Base-by-base conservation (phyloP, 1,140 invertebrate species). In the Ostrea edulis region DNA sequence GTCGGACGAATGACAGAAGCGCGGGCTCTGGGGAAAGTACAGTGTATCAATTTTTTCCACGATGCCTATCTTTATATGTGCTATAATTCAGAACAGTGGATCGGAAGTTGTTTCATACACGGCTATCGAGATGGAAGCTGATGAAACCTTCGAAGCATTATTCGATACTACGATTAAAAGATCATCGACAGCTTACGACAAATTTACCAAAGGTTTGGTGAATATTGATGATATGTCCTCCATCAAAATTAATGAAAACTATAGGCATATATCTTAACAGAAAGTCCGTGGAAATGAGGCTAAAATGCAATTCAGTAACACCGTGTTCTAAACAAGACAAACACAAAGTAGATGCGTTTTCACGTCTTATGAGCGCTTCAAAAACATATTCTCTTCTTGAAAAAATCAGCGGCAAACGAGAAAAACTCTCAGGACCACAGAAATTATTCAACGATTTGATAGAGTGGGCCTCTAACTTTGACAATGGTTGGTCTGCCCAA, bases 361-460 rank as follows among this genome's bases (percentile, higher is more conserved):
- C 20, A 8, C 20, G 20, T 71, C 25, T 71, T 22, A 71, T 71
- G 82, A 22, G 14, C 5, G 35, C 82, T 2, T 52, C 20, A 20
- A 84, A 84, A 54, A 84, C 35, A 25, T 52, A 51, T 22, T 54
- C 35, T 84, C 82, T 84, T 14, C 82, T 44, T 52, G n/a, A 22
- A 5, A 82, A 82, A 51, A 22, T 44, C 14, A 84, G 53, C 7
- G 7, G 53, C 11, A n/a, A n/a, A 55, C 2, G 35, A 44, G n/a
- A 29, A 29, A 8, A n/a, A 71, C 20, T 71, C 8, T 22, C 25
- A 29, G 65, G 65, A 29, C 65, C 65, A 71, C 20, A 71, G 25
- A 71, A 71, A 8, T 29, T 71, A 71, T 71, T 8, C 17, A 71
- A 71, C 25, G 65, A 71, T 29, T 22, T 71, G 8, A 71, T 71